phyloP scores from a whole-genome alignment of 2,113 vertebrate species.

The Dinomys branickii region DNA sequence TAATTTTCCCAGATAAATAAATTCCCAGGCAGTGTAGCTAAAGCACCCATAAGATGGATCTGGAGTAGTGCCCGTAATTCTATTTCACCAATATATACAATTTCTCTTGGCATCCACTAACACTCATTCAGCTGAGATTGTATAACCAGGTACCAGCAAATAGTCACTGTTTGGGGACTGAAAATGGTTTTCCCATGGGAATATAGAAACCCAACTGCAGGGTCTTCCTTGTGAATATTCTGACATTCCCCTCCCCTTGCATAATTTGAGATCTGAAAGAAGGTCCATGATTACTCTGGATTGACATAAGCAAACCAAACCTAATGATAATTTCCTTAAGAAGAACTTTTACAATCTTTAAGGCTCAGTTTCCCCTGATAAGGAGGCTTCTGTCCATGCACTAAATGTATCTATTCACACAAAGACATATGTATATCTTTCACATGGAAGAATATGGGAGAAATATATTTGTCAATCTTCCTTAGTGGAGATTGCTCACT shows the following conservation, averaged over 20 bases:
- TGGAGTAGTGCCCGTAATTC: neutral
- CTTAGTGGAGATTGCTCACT: neutral
- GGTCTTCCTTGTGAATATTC: neutral
- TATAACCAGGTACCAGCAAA: neutral
- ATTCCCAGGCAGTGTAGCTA: neutral
- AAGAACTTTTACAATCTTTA: neutral
- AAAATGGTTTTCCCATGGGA: neutral
- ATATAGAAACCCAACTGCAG: neutral
- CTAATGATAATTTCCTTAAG: neutral
- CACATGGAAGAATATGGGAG: neutral
- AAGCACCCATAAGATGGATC: neutral
- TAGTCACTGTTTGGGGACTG: neutral
- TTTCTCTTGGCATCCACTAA: neutral
- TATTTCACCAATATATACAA: neutral
- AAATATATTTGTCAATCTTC: neutral
- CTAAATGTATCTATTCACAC: neutral
- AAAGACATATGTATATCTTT: neutral
- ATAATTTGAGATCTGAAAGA: neutral
- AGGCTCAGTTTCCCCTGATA: neutral
- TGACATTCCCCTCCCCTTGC: neutral
- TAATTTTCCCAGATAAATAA: neutral
- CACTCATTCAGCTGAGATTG: neutral
- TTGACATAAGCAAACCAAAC: neutral
- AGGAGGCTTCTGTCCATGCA: neutral
- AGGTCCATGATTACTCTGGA: neutral